Evolutionary conservation across 1,140 invertebrate genomes (phyloP), one percentile per base, ranked within the genome.

Genomic region (Diorhabda elongata): DNA sequence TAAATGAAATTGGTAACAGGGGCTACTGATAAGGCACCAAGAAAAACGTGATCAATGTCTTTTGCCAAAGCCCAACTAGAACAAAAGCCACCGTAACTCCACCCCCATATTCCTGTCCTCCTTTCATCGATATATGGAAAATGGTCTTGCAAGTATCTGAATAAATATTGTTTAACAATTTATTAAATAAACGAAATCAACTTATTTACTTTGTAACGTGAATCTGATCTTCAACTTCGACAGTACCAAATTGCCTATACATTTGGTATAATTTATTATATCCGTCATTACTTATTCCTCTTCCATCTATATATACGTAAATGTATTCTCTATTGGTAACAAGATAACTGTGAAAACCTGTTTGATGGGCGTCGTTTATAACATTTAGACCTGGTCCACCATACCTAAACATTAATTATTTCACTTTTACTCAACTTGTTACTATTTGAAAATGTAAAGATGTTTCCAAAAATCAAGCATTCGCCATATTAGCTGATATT

Each of bases 1-100:
- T 95, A 95, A 58, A 91, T 83, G 92, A 95, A 98, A 75, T 92
- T 94, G 4, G 95, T 96, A 9, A 97, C 94, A 9, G 95, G 95
- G 42, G 95, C 95, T 3, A 95, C 91, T 8, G 95, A 91, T 47
- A 96, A 89, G 26, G 92, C 95, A 81, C 95, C 97, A 75, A 92
- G 89, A 82, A 96, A 92, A 66, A 93, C 81, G 67, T 86, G 82
- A 2, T 87, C 80, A 9, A 82, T 81, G 76, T 95, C 92, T 74
- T 88, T 86, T 3, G 90, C 89, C 45, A 95, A 79, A 2, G 87
- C 87, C 79, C 91, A 88, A 9, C 88, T 87, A 0, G 91, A 89
- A 63, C 90, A 89, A 79, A 93, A 97, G 0, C 95, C 95, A 61
- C 95, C 95, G 80, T 98, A 98, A 76, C 95, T 96, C 95, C 95